Evolutionary conservation across 2,888 invertebrate genomes (phyloP).

Genomic region (Hydriomena furcata): DNA sequence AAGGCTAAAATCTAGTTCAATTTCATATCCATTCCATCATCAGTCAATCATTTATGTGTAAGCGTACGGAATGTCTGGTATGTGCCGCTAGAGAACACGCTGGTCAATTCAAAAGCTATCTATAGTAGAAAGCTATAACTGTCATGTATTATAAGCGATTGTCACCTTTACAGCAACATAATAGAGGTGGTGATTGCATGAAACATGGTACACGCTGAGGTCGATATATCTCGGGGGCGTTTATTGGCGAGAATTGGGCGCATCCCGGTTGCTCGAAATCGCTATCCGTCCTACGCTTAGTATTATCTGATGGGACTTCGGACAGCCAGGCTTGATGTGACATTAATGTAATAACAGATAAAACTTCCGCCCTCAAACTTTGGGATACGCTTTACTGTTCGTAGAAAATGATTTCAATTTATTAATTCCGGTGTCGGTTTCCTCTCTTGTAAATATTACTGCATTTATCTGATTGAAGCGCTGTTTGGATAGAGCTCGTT

Average conservation of each 20-base stretch:
- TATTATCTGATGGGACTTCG: conserved; percentile 70
- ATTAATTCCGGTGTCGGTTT: conserved; percentile 34
- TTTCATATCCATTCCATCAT: conserved; percentile 53
- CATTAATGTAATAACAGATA: conserved; percentile 60
- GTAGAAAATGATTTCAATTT: conserved; percentile 42
- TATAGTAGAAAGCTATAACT: conserved; percentile 55
- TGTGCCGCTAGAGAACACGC: conserved; percentile 57
- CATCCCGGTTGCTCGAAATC: conserved; percentile 81
- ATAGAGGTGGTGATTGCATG: conserved; percentile 66
- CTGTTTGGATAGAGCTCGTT: conserved; percentile 3
- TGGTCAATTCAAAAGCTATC: conserved; percentile 65
- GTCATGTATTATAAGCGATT: conserved; percentile 53
- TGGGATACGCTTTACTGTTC: conserved; percentile 38
- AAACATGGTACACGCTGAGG: conserved; percentile 53
- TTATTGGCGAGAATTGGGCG: conserved; percentile 82
- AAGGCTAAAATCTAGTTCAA: conserved; percentile 44
- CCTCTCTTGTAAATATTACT: conserved; percentile 20
- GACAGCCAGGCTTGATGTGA: conserved; percentile 59
- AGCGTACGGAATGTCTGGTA: conserved; percentile 57
- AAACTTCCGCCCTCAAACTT: conserved; percentile 51
- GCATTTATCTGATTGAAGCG: conserved; percentile 15
- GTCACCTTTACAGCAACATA: conserved; percentile 54
- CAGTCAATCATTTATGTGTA: conserved; percentile 56
- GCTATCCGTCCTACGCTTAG: conserved; percentile 74
- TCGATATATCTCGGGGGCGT: conserved; percentile 74